These are phyloP conservation scores for Spisula solida DNA, from an alignment of 2,888 invertebrate species.

Conservation along the genomic window DNA sequence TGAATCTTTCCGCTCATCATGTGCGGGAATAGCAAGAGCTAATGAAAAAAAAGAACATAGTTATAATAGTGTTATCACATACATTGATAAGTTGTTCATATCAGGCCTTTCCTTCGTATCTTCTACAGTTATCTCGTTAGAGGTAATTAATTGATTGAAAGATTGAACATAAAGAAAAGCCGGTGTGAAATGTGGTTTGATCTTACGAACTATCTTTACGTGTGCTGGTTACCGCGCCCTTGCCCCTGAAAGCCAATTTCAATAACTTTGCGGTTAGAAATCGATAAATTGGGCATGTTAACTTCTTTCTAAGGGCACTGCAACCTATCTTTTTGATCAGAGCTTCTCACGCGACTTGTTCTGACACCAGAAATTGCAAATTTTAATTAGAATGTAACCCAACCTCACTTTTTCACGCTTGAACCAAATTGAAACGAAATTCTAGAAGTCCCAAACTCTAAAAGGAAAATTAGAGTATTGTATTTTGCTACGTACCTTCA, in stretches of 20 bases:
- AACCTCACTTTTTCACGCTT: conserved; percentile 19
- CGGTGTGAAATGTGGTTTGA: conserved; percentile 33
- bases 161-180: conserved; percentile 23
- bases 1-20: not conserved
- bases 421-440: not conserved
- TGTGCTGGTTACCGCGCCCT: conserved; percentile 42
- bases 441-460: not conserved
- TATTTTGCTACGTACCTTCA: not conserved
- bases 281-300: conserved; percentile 20
- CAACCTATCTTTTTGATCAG: conserved; percentile 33
- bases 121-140: not conserved
- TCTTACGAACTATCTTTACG: conserved; percentile 35
- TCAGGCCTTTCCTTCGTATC: not conserved
- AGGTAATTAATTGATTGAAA: conserved; percentile 26
- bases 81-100: not conserved
- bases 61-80: not conserved
- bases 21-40: not conserved
- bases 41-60: not conserved
- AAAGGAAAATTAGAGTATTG: not conserved
- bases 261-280: conserved; percentile 18
- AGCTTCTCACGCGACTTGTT: conserved; percentile 31
- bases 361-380: conserved; percentile 37
- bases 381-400: conserved; percentile 46
- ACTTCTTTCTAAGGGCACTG: conserved; percentile 6
- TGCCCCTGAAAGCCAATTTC: conserved; percentile 26